Percentiles rank a stretch among this genome's conserved stretches.
Conservation (phyloP, 2,113 vertebrate genomes). For the Lamprologus speciosus region DNA sequence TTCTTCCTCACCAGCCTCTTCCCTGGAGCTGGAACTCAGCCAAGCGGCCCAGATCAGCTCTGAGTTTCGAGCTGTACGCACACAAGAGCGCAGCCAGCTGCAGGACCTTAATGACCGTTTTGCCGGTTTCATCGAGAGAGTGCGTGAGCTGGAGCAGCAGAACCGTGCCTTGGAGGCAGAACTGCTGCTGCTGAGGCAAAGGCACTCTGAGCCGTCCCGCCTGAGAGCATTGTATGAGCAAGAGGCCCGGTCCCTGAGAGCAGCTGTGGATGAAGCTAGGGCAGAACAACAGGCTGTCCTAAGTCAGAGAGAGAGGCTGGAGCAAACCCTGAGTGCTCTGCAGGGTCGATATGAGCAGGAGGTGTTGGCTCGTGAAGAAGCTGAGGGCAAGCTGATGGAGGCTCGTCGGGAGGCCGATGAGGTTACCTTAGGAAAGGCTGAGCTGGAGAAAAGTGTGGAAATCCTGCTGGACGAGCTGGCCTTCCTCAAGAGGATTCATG, state of each 20-base stretch:
- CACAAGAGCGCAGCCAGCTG: conserved; percentile 68
- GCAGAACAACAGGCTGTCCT: conserved; percentile 65
- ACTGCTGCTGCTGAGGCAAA: conserved; percentile 60
- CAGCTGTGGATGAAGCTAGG: conserved; percentile 69
- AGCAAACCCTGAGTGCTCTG: conserved; percentile 57
- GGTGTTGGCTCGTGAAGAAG: conserved; percentile 61
- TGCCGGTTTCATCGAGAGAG: conserved; percentile 73
- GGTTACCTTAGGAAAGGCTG: conserved; percentile 55
- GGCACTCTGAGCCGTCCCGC: conserved; percentile 82
- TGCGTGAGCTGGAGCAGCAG: conserved; percentile 73
- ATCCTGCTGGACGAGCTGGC: conserved; percentile 49
- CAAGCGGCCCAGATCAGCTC: conserved; percentile 64
- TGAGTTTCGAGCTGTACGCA: conserved; percentile 54
- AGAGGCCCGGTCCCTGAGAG: conserved; percentile 64
- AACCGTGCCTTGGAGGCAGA: conserved; percentile 51
- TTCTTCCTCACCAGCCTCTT: conserved; percentile 35
- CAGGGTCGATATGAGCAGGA: conserved; percentile 56
- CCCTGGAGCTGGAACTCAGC: conserved; percentile 65
- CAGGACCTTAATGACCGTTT: conserved; percentile 74
- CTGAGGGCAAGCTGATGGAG: conserved; percentile 67
- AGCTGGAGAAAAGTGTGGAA: conserved; percentile 63
- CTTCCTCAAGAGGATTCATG: conserved; percentile 66
- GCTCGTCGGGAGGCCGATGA: conserved; percentile 63
- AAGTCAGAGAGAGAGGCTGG: conserved; percentile 60
- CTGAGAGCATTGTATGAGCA: conserved; percentile 58